A percentile compares a stretch with the other conserved stretches of the same genome.
These are phyloP conservation scores for Galeopsomyia nigrocyanea DNA, from an alignment of 2,888 invertebrate genomes.

Conservation along the genomic window DNA sequence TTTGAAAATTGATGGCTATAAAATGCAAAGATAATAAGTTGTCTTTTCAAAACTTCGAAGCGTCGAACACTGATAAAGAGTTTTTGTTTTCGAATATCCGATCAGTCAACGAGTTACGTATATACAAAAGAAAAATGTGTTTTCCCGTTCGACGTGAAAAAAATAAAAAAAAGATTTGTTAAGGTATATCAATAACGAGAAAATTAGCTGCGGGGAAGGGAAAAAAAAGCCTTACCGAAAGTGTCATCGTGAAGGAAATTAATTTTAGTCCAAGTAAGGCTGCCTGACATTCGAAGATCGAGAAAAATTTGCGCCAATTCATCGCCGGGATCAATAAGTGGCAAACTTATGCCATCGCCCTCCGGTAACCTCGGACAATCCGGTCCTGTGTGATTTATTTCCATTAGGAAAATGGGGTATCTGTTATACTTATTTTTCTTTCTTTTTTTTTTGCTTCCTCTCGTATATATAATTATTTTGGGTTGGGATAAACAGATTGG, in stretches of 20 bases:
- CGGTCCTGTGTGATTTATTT: conserved; percentile 70
- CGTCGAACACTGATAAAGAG: not conserved
- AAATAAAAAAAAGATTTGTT: too few species aligned
- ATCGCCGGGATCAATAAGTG: conserved; percentile 77
- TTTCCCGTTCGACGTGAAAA: too few species aligned
- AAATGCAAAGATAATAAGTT: too few species aligned
- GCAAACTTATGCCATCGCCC: conserved; percentile 78
- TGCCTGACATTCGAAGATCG: conserved; percentile 78
- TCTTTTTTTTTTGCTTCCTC: too few species aligned
- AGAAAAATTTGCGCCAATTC: conserved; percentile 84
- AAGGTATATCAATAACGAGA: too few species aligned
- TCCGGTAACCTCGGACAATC: conserved; percentile 84
- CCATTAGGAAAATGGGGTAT: too few species aligned
- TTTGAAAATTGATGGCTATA: too few species aligned
- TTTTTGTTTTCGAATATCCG: not conserved
- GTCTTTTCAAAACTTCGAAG: too few species aligned
- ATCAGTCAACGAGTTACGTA: too few species aligned
- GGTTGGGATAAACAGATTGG: not conserved
- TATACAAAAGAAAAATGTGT: too few species aligned
- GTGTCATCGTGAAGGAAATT: conserved; percentile 81
- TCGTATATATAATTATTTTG: conserved; percentile 8
- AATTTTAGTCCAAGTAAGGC: conserved; percentile 81
- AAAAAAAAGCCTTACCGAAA: conserved; percentile 71
- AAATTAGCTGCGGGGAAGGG: too few species aligned
- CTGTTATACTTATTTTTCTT: too few species aligned